Conservation (phyloP, 2,113 vertebrate genomes). For the Penelope pileata region DNA sequence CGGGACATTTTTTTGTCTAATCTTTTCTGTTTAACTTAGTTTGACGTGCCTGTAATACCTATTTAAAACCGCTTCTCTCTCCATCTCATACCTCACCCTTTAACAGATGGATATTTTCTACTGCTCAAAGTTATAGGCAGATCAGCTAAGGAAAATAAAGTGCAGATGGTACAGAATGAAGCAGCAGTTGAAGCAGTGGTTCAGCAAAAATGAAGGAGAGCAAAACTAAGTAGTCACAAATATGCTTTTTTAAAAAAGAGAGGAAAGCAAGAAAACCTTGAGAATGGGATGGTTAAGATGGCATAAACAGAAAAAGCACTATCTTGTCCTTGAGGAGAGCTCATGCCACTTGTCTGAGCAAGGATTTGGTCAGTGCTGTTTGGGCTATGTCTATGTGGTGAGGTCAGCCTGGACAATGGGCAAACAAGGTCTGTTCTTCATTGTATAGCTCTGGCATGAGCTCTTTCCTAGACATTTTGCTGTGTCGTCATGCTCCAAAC, state of each 20-base stretch:
- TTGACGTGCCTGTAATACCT: slow-evolving; percentile 67
- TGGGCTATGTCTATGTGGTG: background rate
- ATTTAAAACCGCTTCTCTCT: slow-evolving; percentile 65
- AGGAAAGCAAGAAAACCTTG: background rate
- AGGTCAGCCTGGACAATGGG: background rate
- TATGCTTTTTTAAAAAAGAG: background rate
- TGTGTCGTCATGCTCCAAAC: background rate
- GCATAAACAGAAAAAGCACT: background rate
- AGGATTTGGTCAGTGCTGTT: background rate
- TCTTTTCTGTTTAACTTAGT: slow-evolving; percentile 69
- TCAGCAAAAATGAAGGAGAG: background rate
- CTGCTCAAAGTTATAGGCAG: slow-evolving; percentile 14
- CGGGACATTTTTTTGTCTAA: slow-evolving; percentile 29
- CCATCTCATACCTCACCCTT: slow-evolving; percentile 53
- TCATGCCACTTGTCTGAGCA: background rate
- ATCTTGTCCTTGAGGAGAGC: background rate
- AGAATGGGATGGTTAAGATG: background rate
- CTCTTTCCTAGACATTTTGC: background rate
- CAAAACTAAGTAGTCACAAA: slow-evolving; percentile 10
- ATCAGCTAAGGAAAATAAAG: slow-evolving; percentile 38
- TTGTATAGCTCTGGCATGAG: background rate
- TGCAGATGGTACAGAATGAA: slow-evolving; percentile 40
- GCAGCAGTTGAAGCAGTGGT: background rate
- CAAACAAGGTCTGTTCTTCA: background rate
- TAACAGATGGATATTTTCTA: slow-evolving; percentile 60